Evolutionary conservation across 2,113 vertebrate genomes (phyloP).

Genomic region (Podarcis raffonei): DNA sequence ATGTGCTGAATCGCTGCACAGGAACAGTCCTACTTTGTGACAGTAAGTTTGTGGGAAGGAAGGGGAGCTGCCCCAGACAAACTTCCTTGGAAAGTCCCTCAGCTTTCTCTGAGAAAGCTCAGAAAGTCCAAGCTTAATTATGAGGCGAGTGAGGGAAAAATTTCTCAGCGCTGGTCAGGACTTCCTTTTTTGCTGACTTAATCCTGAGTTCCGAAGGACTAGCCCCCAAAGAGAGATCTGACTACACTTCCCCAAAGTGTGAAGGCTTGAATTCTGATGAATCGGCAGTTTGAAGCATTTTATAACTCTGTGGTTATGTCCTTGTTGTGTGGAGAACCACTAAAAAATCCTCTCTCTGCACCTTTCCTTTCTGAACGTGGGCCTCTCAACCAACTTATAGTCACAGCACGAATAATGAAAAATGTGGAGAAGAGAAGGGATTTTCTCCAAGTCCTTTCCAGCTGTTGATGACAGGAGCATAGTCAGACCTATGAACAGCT

Average conservation of each 20-base stretch:
- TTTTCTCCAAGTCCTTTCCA: background rate
- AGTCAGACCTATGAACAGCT: background rate
- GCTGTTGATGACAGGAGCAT: background rate
- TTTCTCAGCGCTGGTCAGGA: background rate
- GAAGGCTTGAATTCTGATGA: background rate
- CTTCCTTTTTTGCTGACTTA: background rate
- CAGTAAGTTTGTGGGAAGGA: background rate
- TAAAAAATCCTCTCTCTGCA: background rate
- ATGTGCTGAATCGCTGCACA: background rate
- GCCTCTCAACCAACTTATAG: background rate
- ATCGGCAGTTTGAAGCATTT: background rate
- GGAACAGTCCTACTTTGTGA: background rate
- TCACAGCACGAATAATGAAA: background rate
- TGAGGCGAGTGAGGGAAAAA: background rate
- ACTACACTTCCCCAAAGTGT: background rate
- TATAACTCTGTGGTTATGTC: background rate
- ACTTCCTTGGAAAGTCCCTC: background rate
- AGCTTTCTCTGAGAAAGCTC: background rate
- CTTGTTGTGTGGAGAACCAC: background rate
- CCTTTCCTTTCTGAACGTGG: background rate
- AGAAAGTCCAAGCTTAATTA: constrained; percentile 3
- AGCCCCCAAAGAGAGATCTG: background rate
- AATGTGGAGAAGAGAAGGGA: background rate
- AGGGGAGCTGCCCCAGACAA: background rate
- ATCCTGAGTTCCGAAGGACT: background rate